Evolutionary conservation across 2,797 vertebrate species (phyloP).

Genomic region (Myotis findleyi): DNA sequence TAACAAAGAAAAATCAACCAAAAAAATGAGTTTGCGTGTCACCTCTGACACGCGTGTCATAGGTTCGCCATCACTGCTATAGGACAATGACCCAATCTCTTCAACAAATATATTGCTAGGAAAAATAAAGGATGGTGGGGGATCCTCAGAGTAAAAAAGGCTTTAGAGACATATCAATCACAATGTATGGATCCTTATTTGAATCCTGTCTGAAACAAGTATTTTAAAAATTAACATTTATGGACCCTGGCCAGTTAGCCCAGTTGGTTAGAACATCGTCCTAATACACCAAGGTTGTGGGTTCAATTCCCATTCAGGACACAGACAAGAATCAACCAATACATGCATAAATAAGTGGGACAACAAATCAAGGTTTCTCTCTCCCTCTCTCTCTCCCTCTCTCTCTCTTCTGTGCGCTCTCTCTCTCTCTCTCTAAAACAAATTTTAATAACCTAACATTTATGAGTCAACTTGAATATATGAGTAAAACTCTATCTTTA

Average conservation of each 20-base stretch:
- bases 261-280: not conserved
- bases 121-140: not conserved
- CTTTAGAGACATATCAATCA: not conserved
- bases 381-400: not conserved
- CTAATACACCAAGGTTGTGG: not conserved
- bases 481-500: constrained; percentile 12
- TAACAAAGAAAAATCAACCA: too few relatives aligned
- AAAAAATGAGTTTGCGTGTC: too few relatives aligned
- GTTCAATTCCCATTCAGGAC: not conserved
- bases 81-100: not conserved
- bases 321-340: not conserved
- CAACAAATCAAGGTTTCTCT: not conserved
- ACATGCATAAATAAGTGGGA: not conserved
- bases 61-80: not conserved
- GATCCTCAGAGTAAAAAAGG: not conserved
- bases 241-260: not conserved
- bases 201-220: not conserved
- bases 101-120: constrained; percentile 34
- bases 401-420: too few relatives aligned
- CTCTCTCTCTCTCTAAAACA: not conserved
- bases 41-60: too few relatives aligned
- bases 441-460: not conserved
- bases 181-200: not conserved
- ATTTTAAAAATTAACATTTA: constrained; percentile 21
- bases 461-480: not conserved